phyloP scores from a whole-genome alignment of 1,140 invertebrate genomes.

The Halesus radiatus region DNA sequence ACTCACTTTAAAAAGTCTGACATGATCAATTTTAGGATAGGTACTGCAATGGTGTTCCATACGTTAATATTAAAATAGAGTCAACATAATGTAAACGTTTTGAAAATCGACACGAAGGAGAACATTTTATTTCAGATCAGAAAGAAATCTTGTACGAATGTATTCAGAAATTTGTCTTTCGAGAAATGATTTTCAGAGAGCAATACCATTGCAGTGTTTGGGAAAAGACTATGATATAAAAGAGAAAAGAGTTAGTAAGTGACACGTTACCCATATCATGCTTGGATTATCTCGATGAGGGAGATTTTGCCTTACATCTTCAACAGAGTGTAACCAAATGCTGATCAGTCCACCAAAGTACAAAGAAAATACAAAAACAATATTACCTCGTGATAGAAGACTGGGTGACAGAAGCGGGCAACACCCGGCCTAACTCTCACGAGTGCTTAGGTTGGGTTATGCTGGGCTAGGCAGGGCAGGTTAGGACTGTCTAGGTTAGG shows the following conservation, averaged over 20 bases:
- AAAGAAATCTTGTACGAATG: too few relatives aligned
- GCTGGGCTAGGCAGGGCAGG: background rate
- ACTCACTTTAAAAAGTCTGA: background rate
- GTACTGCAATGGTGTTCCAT: background rate
- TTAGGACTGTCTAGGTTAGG: background rate
- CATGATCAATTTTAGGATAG: background rate
- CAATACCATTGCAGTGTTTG: conserved; percentile 20
- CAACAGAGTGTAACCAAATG: conserved; percentile 53
- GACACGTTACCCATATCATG: conserved; percentile 55
- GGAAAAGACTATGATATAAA: background rate
- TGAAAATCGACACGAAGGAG: too few relatives aligned
- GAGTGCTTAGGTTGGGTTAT: background rate
- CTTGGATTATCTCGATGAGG: conserved; percentile 57
- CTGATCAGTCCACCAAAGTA: conserved; percentile 52
- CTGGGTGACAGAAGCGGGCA: conserved; percentile 38
- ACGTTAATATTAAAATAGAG: too few relatives aligned
- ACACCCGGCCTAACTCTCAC: conserved; percentile 34
- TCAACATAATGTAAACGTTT: too few relatives aligned
- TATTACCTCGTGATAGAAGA: conserved; percentile 56
- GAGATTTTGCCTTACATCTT: conserved; percentile 56
- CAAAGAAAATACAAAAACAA: conserved; percentile 43
- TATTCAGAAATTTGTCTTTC: too few relatives aligned
- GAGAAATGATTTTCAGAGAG: too few relatives aligned
- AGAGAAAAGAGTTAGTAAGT: conserved; percentile 47
- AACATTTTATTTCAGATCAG: too few relatives aligned